Evolutionary conservation across 2,113 vertebrate species (phyloP).

Genomic region (Ardeotis arabs): DNA sequence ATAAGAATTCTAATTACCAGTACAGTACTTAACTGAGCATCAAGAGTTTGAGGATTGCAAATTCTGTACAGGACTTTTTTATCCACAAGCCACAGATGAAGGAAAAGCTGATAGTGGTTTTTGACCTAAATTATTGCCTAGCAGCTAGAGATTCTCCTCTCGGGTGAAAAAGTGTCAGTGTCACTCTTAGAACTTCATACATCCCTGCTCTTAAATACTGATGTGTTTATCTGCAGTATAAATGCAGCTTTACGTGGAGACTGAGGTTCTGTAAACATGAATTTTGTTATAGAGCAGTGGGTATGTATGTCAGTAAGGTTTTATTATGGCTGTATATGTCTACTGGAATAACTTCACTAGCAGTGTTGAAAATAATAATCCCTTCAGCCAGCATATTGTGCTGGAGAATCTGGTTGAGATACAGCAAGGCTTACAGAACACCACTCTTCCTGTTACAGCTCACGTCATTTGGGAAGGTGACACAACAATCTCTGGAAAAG

Average conservation of each 20-base stretch:
- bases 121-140: background rate
- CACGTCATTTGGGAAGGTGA: background rate
- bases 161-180: background rate
- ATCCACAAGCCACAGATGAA: background rate
- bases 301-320: background rate
- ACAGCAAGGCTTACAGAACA: background rate
- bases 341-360: background rate
- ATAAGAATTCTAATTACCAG: slow-evolving; percentile 7
- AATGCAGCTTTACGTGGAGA: background rate
- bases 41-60: background rate
- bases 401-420: background rate
- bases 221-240: background rate
- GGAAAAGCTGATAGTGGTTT: background rate
- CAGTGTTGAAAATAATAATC: background rate
- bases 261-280: background rate
- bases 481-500: background rate
- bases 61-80: background rate
- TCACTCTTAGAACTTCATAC: background rate
- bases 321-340: background rate
- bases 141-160: background rate
- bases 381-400: background rate
- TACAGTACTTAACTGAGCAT: background rate
- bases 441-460: background rate
- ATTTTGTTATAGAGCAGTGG: background rate
- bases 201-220: background rate